Conservation (phyloP, 2,113 vertebrate species). For the Scomber colias region DNA sequence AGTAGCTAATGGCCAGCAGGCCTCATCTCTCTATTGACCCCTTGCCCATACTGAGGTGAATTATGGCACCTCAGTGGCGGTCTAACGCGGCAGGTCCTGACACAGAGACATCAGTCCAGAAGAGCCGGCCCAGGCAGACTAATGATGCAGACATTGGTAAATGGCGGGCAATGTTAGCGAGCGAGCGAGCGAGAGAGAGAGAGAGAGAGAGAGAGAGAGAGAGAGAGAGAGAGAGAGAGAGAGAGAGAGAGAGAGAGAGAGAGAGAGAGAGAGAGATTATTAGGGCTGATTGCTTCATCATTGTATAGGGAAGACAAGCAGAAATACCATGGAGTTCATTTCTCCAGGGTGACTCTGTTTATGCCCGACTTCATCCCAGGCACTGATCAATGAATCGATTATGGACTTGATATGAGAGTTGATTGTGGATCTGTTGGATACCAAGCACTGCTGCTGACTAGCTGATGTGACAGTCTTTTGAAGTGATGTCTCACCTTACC, state of each 20-base stretch:
- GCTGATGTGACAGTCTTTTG: conserved; percentile 39
- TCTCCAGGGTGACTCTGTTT: conserved; percentile 72
- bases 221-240: conserved; percentile 41
- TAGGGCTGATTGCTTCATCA: conserved; percentile 73
- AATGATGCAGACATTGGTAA: conserved; percentile 81
- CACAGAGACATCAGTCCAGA: conserved; percentile 76
- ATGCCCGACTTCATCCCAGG: conserved; percentile 59
- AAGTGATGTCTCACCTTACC: conserved; percentile 39
- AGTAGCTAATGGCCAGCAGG: conserved; percentile 76
- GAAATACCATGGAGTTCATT: conserved; percentile 73
- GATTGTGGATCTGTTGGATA: conserved; percentile 55
- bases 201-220: conserved; percentile 6
- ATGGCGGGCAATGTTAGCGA: conserved; percentile 75
- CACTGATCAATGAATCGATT: conserved; percentile 82
- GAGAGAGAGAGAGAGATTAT: conserved; percentile 55
- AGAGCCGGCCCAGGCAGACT: conserved; percentile 64
- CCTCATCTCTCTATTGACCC: conserved; percentile 80
- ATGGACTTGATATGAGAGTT: conserved; percentile 73
- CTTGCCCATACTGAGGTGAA: conserved; percentile 73
- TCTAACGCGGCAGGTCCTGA: conserved; percentile 74
- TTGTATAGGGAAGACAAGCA: conserved; percentile 62
- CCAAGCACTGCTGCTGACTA: conserved; percentile 51
- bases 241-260: conserved; percentile 13
- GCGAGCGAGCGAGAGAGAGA: conserved; percentile 43
- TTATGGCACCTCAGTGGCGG: conserved; percentile 76